Evolutionary conservation across 2,888 invertebrate species (phyloP).

Genomic region (Aphidius colemani): DNA sequence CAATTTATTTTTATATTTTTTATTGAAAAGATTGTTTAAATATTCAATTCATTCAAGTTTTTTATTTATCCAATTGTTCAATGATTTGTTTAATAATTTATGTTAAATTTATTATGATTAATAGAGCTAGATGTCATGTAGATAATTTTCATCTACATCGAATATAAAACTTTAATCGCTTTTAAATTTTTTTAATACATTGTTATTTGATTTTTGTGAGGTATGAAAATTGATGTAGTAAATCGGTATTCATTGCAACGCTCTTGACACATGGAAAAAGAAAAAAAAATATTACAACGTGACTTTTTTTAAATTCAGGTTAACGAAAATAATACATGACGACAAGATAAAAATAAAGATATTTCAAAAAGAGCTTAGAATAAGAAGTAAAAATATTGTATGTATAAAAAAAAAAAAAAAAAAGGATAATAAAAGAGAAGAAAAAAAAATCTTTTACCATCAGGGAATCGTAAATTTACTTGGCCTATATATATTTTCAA

Average conservation of each 20-base stretch:
- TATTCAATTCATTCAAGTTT: too few species aligned
- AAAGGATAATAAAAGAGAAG: neutral
- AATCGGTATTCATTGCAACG: constrained; percentile 37
- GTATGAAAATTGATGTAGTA: neutral
- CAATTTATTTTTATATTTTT: too few species aligned
- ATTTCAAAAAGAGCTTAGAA: neutral
- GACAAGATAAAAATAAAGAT: neutral
- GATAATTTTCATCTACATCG: too few species aligned
- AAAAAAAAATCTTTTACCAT: constrained; percentile 24
- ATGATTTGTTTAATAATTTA: too few species aligned
- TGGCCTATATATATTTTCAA: constrained; percentile 17
- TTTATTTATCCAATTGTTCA: too few species aligned
- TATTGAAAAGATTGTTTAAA: too few species aligned
- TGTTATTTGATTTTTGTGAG: too few species aligned
- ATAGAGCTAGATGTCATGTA: too few species aligned
- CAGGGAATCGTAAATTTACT: constrained; percentile 31
- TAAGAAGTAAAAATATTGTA: neutral
- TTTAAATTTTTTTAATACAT: too few species aligned
- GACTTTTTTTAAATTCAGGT: constrained; percentile 8
- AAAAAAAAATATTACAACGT: constrained; percentile 16
- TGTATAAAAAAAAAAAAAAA: neutral
- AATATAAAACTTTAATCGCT: too few species aligned
- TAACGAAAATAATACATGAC: constrained; percentile 8
- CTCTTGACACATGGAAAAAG: constrained; percentile 15
- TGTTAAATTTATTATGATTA: too few species aligned